Conservation (phyloP, 2,797 vertebrate species). For the Cuculus canorus region DNA sequence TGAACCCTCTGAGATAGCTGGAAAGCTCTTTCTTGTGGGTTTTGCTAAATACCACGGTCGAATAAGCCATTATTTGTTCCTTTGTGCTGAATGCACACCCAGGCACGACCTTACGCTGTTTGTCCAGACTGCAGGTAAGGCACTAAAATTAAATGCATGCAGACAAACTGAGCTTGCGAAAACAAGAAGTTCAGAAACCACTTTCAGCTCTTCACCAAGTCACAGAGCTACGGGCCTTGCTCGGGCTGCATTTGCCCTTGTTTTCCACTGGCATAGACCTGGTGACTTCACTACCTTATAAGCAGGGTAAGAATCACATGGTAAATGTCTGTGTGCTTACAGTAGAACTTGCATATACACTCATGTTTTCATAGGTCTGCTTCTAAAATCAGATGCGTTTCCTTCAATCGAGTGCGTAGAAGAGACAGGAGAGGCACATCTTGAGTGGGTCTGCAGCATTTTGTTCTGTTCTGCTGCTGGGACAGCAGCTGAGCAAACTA, state of each 20-base stretch:
- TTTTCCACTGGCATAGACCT: not conserved
- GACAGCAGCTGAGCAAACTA: not conserved
- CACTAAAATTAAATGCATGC: not conserved
- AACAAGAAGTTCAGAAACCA: not conserved
- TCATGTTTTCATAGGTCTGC: not conserved
- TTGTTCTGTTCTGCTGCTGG: not conserved
- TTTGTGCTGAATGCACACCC: not conserved
- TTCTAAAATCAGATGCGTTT: not conserved
- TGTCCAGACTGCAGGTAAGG: not conserved
- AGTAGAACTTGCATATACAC: not conserved
- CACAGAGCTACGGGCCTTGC: not conserved
- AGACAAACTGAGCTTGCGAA: not conserved
- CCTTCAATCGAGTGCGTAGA: not conserved
- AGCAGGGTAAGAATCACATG: not conserved
- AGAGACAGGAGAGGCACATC: not conserved
- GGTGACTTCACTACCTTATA: not conserved
- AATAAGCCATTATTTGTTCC: not conserved
- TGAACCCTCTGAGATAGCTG: not conserved
- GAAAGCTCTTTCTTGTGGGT: conserved; percentile 30
- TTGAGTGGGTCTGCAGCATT: not conserved
- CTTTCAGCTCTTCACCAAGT: not conserved
- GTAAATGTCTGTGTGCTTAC: not conserved
- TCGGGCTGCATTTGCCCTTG: not conserved
- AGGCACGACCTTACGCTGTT: not conserved
- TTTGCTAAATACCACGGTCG: not conserved